phyloP scores from a whole-genome alignment of 2,113 vertebrate genomes.

The Jaculus jaculus region DNA sequence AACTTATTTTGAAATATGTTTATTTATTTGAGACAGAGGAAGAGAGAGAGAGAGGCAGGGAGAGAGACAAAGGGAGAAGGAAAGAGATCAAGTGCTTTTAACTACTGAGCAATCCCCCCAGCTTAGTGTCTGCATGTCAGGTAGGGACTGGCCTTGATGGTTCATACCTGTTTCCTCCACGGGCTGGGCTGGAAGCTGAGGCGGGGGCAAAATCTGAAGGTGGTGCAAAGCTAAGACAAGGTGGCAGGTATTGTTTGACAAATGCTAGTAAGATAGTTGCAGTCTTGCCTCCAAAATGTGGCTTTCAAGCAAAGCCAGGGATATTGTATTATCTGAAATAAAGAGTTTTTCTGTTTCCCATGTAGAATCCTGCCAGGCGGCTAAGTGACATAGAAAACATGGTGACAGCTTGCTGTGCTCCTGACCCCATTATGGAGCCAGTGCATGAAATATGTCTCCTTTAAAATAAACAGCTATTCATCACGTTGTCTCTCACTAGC shows the following conservation, averaged over 20 bases:
- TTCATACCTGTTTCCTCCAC: neutral
- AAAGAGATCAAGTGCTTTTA: too few species aligned
- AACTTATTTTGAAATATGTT: neutral
- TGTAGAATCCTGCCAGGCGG: constrained; percentile 48
- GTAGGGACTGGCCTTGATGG: neutral
- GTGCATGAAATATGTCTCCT: constrained; percentile 61
- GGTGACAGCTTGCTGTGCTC: constrained; percentile 64
- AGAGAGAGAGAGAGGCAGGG: neutral
- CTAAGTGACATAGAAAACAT: constrained; percentile 59
- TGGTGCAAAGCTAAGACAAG: neutral
- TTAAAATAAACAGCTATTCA: constrained; percentile 74
- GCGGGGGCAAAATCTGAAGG: neutral
- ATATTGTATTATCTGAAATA: constrained; percentile 39
- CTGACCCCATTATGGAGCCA: constrained; percentile 70
- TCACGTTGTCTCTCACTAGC: constrained; percentile 63
- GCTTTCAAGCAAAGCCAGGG: constrained; percentile 32
- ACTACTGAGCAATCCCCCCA: too few species aligned
- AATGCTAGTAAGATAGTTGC: neutral
- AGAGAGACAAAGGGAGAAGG: too few species aligned
- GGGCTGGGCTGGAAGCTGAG: neutral
- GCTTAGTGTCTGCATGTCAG: too few species aligned
- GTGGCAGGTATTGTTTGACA: neutral
- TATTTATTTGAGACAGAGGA: too few species aligned
- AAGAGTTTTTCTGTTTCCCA: constrained; percentile 49
- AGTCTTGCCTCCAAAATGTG: constrained; percentile 15